These are phyloP conservation scores for Smithornis capensis DNA, from an alignment of 2,113 vertebrate genomes.

Conservation along the genomic window DNA sequence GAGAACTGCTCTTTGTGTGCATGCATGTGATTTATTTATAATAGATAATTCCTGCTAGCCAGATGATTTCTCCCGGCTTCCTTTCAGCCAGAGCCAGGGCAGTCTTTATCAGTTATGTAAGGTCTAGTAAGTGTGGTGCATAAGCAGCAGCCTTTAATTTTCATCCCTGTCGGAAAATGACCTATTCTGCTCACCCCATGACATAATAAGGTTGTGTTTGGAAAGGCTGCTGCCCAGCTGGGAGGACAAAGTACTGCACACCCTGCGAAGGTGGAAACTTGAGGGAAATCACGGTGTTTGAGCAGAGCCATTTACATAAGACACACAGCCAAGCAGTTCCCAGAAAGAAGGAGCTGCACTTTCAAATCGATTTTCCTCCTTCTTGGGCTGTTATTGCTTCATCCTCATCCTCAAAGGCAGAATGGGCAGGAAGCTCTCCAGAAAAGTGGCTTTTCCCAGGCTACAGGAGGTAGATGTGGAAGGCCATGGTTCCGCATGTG, in stretches of 20 bases:
- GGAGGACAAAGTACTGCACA: not conserved
- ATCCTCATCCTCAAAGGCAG: not conserved
- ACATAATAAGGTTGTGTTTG: conserved; percentile 30
- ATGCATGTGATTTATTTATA: conserved; percentile 14
- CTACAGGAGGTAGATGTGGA: not conserved
- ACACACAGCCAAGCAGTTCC: not conserved
- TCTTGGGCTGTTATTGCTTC: not conserved
- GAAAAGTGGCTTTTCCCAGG: not conserved
- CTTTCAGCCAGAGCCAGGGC: conserved; percentile 22
- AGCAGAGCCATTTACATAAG: not conserved
- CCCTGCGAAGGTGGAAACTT: not conserved
- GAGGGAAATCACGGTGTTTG: not conserved
- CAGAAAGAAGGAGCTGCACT: not conserved
- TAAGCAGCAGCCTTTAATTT: conserved; percentile 38
- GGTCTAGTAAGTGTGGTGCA: conserved; percentile 9
- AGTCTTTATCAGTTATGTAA: conserved; percentile 2
- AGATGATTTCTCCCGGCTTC: conserved; percentile 41
- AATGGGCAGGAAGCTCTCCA: not conserved
- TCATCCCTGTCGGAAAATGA: not conserved
- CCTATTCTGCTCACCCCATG: not conserved
- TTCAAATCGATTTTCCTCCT: not conserved
- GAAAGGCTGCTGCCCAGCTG: conserved; percentile 19
- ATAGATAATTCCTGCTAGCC: conserved; percentile 26
- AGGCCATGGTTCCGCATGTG: not conserved
- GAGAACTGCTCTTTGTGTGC: conserved; percentile 46